These are phyloP conservation scores for Pipa parva DNA, from an alignment of 2,113 vertebrate species.

Conservation along the genomic window DNA sequence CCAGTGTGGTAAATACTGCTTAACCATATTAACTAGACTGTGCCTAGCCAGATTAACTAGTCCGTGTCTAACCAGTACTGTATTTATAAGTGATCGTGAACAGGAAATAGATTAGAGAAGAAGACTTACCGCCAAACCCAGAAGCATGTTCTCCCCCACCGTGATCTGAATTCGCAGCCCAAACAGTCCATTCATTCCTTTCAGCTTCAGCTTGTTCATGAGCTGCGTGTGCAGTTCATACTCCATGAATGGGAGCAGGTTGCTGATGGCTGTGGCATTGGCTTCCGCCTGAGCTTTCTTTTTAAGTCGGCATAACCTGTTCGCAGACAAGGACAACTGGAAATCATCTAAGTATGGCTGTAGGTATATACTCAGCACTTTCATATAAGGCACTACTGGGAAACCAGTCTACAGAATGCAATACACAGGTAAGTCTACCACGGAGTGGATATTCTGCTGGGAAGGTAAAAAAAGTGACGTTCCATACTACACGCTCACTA, in stretches of 20 bases:
- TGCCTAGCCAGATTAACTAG: too few species aligned
- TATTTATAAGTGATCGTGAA: background rate
- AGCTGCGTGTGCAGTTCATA: conserved; percentile 97
- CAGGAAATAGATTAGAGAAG: background rate
- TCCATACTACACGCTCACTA: too few species aligned
- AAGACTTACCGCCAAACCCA: conserved; percentile 87
- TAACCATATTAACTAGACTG: too few species aligned
- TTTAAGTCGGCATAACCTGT: conserved; percentile 89
- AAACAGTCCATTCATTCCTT: conserved; percentile 93
- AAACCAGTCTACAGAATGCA: too few species aligned
- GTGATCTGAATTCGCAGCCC: conserved; percentile 92
- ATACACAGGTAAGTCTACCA: too few species aligned
- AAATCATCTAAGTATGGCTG: too few species aligned
- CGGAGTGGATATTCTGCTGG: too few species aligned
- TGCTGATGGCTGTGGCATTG: conserved; percentile 90
- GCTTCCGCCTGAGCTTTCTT: conserved; percentile 96
- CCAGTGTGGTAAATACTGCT: too few species aligned
- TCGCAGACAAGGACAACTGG: background rate
- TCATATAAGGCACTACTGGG: too few species aligned
- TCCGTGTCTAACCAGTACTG: background rate
- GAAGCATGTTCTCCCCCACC: conserved; percentile 93
- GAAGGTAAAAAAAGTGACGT: too few species aligned
- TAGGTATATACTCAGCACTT: too few species aligned
- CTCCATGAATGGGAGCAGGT: conserved; percentile 94
- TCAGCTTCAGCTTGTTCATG: conserved; percentile 96